phyloP scores from a whole-genome alignment of 2,113 vertebrate species.

The Solenodon paradoxus region DNA sequence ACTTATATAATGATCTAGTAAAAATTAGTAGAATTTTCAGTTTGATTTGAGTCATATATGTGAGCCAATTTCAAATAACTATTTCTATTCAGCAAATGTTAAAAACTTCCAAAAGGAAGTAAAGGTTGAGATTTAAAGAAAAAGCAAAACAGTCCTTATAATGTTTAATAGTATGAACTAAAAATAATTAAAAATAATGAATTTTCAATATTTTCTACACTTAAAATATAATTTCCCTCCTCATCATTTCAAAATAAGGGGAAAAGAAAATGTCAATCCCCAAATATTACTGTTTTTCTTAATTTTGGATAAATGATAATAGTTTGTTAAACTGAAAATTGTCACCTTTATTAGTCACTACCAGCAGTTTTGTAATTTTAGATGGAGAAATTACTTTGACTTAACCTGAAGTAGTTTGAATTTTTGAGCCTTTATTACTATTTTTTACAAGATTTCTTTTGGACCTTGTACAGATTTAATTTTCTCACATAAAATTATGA shows the following conservation, averaged over 20 bases:
- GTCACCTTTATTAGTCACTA: neutral
- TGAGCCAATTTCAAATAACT: neutral
- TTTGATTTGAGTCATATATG: neutral
- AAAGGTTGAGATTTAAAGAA: neutral
- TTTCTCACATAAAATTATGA: conserved; percentile 50
- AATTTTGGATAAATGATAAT: neutral
- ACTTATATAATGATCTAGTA: neutral
- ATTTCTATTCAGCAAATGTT: neutral
- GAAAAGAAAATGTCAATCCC: fast-evolving
- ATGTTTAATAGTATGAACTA: neutral
- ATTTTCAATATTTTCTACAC: neutral
- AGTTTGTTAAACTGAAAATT: neutral
- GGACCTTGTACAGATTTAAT: conserved; percentile 62
- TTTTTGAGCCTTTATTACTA: conserved; percentile 33
- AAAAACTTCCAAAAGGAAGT: neutral
- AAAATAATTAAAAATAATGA: neutral
- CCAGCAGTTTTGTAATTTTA: neutral
- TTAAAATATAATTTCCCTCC: neutral
- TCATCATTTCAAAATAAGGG: neutral
- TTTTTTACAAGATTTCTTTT: neutral
- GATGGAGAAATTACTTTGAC: neutral
- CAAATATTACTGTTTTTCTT: neutral
- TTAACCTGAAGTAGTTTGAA: conserved; percentile 25
- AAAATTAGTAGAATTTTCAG: neutral
- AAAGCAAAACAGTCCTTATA: neutral